Percentiles rank a stretch among this genome's conserved stretches.
phyloP scores from a whole-genome alignment of 1,140 invertebrate species.

The Hyles vespertilio region DNA sequence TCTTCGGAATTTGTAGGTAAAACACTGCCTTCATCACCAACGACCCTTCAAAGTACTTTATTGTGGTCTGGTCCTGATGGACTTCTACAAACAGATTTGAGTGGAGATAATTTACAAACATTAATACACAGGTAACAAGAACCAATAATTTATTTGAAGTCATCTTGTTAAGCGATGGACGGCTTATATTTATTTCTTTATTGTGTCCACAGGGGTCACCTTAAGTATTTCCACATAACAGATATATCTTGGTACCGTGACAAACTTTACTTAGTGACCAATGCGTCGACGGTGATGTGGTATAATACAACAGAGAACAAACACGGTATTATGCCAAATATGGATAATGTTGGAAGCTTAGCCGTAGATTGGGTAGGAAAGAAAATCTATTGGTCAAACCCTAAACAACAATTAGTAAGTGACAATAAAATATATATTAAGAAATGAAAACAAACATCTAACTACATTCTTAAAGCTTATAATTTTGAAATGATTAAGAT shows the following conservation, averaged over 20 bases:
- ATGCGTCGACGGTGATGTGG: constrained; percentile 82
- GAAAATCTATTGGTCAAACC: constrained; percentile 93
- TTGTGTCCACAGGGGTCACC: constrained; percentile 69
- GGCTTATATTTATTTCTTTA: background rate
- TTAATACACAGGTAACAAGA: constrained; percentile 78
- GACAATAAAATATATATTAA: background rate
- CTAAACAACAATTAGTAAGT: constrained; percentile 86
- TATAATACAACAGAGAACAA: constrained; percentile 81
- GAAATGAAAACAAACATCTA: background rate
- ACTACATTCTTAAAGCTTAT: background rate
- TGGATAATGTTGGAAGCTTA: constrained; percentile 85
- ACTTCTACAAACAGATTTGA: constrained; percentile 83
- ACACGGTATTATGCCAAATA: constrained; percentile 77
- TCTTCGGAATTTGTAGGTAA: constrained; percentile 83
- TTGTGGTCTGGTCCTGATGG: constrained; percentile 85
- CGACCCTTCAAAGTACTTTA: constrained; percentile 76
- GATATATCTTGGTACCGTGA: constrained; percentile 84
- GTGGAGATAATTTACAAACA: constrained; percentile 81
- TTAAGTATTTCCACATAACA: constrained; percentile 75
- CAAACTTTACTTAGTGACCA: constrained; percentile 83
- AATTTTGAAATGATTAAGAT: background rate
- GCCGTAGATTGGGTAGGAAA: constrained; percentile 93
- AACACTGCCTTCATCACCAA: constrained; percentile 76
- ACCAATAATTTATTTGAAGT: constrained; percentile 44
- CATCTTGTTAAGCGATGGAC: background rate